phyloP scores from a whole-genome alignment of 1,140 invertebrate genomes.

The Ooceraea biroi region DNA sequence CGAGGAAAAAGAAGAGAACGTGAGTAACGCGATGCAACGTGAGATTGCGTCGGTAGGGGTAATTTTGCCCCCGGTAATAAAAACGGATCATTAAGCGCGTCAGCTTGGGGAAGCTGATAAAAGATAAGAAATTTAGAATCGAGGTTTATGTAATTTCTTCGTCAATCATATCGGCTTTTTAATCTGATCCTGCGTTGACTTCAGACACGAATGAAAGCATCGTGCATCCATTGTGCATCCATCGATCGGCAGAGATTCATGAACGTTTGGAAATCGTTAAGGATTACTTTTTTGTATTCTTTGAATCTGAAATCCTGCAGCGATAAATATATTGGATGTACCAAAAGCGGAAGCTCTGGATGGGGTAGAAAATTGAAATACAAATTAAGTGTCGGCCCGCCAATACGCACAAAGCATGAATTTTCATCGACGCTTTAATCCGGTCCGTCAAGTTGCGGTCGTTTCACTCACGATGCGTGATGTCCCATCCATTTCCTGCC shows the following conservation, averaged over 20 bases:
- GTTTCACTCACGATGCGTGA: not conserved
- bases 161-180: no score
- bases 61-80: not conserved
- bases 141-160: no score
- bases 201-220: no score
- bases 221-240: no score
- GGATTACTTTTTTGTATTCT: no score
- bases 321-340: not conserved
- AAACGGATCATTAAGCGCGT: not conserved
- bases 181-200: no score
- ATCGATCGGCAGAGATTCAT: no score
- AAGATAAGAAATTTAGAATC: not conserved
- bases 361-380: not conserved
- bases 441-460: not conserved
- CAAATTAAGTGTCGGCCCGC: not conserved
- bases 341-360: no score
- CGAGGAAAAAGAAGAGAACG: slow-evolving; percentile 7
- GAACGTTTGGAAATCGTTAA: no score
- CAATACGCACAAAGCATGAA: not conserved
- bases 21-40: no score
- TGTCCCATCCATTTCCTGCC: not conserved
- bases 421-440: slow-evolving; percentile 19
- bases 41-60: not conserved
- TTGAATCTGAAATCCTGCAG: no score
- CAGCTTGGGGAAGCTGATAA: not conserved